These are phyloP conservation scores for Trachythela sp. DNA, from an alignment of 64 coral and sea anemone genomes.

Conservation along the genomic window DNA sequence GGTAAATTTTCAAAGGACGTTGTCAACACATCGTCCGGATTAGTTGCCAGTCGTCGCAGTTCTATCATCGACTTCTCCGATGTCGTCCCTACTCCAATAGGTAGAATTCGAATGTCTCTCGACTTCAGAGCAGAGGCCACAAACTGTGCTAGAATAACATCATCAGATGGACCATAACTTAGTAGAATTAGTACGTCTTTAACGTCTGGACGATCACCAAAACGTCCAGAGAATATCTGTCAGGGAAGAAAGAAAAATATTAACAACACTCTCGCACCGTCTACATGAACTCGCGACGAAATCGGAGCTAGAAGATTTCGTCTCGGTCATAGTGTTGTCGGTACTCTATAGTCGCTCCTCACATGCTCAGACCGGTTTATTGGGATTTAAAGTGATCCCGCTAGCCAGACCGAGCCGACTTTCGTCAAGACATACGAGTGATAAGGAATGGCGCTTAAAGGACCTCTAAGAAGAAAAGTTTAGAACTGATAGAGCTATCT, in stretches of 20 bases:
- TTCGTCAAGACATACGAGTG: no score
- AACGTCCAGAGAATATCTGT: background rate
- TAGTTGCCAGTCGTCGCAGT: background rate
- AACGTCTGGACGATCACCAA: background rate
- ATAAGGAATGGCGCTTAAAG: no score
- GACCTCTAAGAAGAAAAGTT: no score
- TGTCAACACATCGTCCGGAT: background rate
- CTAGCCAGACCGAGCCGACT: no score
- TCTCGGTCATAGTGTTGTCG: no score
- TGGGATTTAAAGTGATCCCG: no score
- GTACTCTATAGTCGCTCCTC: no score
- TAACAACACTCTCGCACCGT: no score
- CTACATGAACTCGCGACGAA: no score
- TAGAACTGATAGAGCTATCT: no score
- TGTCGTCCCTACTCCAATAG: background rate
- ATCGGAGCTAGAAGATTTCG: no score
- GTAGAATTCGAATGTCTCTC: background rate
- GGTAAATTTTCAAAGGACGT: background rate
- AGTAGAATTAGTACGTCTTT: background rate
- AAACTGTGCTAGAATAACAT: background rate
- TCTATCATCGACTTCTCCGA: background rate
- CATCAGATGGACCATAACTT: background rate
- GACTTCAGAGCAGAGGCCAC: background rate
- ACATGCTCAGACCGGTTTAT: no score
- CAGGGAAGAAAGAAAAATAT: background rate